A percentile compares a stretch with the other conserved stretches of the same genome.
phyloP scores from a whole-genome alignment of 2,888 invertebrate genomes.

The Choristoneura rosaceana region DNA sequence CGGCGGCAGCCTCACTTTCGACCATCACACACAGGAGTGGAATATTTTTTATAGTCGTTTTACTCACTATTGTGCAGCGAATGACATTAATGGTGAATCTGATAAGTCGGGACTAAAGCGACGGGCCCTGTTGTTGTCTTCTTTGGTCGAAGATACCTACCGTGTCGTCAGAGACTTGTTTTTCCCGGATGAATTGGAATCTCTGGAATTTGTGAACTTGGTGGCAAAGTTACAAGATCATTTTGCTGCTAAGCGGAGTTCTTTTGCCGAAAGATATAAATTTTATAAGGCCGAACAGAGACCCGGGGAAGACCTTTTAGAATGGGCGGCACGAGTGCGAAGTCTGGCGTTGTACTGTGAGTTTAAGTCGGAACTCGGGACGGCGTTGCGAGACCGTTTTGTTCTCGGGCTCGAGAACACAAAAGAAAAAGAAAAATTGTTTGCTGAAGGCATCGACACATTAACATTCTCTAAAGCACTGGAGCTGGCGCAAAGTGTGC shows the following conservation, averaged over 20 bases:
- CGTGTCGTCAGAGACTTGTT: conserved; percentile 44
- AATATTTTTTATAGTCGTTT: conserved; percentile 39
- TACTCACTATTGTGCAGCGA: conserved; percentile 27
- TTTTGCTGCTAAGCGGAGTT: conserved; percentile 32
- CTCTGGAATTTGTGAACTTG: conserved; percentile 12
- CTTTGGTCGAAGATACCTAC: conserved; percentile 46
- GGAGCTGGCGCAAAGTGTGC: conserved; percentile 43
- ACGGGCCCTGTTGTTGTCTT: no score
- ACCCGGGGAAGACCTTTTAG: conserved; percentile 43
- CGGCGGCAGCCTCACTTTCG: no score
- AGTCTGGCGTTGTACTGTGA: conserved; percentile 38
- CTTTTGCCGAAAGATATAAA: conserved; percentile 36
- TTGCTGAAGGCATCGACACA: no score
- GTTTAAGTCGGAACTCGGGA: conserved; percentile 38
- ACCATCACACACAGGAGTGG: conserved; percentile 26
- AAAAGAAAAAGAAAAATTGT: conserved; percentile 41
- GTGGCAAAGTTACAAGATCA: conserved; percentile 16
- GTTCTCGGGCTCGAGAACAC: conserved; percentile 43
- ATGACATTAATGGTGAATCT: conserved; percentile 33
- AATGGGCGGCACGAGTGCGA: conserved; percentile 45
- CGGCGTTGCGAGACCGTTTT: conserved; percentile 43
- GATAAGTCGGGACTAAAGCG: conserved; percentile 40
- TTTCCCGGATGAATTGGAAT: conserved; percentile 33
- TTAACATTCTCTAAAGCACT: conserved; percentile 43
- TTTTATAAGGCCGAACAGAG: conserved; percentile 44